phyloP scores from a whole-genome alignment of 2,888 invertebrate genomes.

The Xanthorhoe designata region DNA sequence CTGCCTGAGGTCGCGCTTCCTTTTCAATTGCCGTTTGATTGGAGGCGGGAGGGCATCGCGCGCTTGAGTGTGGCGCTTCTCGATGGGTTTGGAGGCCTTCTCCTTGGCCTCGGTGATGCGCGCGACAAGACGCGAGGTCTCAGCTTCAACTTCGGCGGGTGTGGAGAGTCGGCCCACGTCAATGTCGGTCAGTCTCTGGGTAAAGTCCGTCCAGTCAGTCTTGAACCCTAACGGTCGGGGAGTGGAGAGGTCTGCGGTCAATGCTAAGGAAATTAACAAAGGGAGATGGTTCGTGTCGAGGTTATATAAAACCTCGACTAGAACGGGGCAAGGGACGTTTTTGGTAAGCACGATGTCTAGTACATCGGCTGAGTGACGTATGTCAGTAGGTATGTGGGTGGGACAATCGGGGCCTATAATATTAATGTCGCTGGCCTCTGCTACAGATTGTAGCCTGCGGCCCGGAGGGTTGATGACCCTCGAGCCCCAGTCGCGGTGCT shows the following conservation, averaged over 20 bases:
- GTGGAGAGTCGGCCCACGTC: background rate
- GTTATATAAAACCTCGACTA: background rate
- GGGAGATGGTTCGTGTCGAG: constrained; percentile 2
- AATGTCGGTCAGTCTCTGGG: background rate
- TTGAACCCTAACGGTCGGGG: background rate
- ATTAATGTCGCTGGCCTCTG: background rate
- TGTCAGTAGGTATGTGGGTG: background rate
- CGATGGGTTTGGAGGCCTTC: background rate
- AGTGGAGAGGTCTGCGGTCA: background rate
- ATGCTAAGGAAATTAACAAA: background rate
- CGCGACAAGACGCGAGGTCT: background rate
- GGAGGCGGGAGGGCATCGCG: background rate
- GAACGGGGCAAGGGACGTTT: background rate
- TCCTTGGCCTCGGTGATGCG: too few species aligned
- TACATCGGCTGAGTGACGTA: background rate
- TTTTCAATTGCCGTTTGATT: background rate
- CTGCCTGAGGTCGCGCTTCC: background rate
- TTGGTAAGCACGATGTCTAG: background rate
- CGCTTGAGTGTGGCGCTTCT: background rate
- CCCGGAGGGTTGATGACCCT: background rate
- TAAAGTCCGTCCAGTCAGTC: background rate
- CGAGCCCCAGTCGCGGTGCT: background rate
- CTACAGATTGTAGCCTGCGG: background rate
- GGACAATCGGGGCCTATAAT: background rate
- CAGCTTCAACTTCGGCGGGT: background rate